Evolutionary conservation across 2,113 vertebrate species (phyloP).

Genomic region (Oriolus oriolus): DNA sequence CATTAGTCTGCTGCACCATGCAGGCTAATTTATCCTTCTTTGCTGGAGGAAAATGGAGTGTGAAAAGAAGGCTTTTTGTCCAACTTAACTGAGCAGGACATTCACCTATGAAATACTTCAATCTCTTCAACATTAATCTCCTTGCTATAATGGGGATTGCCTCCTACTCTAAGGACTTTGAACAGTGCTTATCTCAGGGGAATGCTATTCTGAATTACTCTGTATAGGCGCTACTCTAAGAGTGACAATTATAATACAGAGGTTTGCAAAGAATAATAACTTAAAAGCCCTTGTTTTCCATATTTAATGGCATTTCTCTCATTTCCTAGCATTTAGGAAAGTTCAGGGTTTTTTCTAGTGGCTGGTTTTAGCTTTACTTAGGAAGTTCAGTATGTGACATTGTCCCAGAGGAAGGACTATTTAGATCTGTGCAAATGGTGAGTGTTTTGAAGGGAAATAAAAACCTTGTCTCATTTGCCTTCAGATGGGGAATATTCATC

Average conservation of each 20-base stretch:
- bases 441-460: not conserved
- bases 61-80: conserved; percentile 16
- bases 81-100: not conserved
- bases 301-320: not conserved
- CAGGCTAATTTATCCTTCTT: not conserved
- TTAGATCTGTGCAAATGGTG: not conserved
- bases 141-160: not conserved
- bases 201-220: not conserved
- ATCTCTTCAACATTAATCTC: not conserved
- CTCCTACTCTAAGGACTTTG: not conserved
- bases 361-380: not conserved
- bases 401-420: not conserved
- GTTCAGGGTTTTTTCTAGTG: not conserved
- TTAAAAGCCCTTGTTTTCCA: not conserved
- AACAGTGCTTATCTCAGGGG: not conserved
- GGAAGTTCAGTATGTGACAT: not conserved
- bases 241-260: not conserved
- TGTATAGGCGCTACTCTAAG: not conserved
- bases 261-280: not conserved
- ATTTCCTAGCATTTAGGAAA: not conserved
- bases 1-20: accelerated
- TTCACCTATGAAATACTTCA: not conserved
- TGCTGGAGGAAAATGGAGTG: not conserved
- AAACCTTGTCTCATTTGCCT: not conserved
- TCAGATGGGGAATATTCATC: not conserved